Evolutionary conservation across 2,888 invertebrate genomes (phyloP), one percentile per base, ranked within the genome.

Genomic region (Xanthorhoe spadicearia): DNA sequence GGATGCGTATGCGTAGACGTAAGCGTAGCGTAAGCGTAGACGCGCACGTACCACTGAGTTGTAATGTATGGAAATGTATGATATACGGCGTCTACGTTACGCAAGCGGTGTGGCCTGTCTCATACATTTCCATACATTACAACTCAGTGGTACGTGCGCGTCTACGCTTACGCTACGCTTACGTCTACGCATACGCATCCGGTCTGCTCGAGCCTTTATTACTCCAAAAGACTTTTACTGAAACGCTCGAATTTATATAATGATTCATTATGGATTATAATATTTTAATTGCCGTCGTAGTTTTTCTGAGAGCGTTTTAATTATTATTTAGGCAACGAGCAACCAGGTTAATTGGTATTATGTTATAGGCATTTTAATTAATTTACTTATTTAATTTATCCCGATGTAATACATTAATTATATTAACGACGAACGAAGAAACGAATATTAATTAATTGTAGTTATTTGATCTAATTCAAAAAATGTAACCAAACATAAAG

Each of bases 241-340:
- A 50, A 51, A 56, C 18, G 19, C 57, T 63, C 58, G 19, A 64
- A 19, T 58, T 64, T 54, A 50, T 9, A 53, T 54, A 64, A 64
- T 58, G 35, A 64, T 23, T 54, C 49, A 54, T 49, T 43, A 52
- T 23, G 49, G 15, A 52, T 46, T 57, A 58, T 38, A 49, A 19
- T 38, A 23, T 49, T 59, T 52, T 50, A 59, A 64, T 54, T 18
- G 38, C 58, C 38, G 32, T 46, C 49, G 28, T 2, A 38, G 51
- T 35, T 49, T 49, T 58, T 48, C 10, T 17, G 58, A 43, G 28
- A 17, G 17, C 48, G 13, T 13, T 13, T 43, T 43, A 43, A 43
- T 43, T 43, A 43, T 3, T 48, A 48, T 17, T 48, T 17, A 6
- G 8, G 5, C 17, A 7, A 48, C 17, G 15, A 13, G 17, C 8